Conservation (phyloP, 2,888 invertebrate genomes). For the Anthrax anthrax region DNA sequence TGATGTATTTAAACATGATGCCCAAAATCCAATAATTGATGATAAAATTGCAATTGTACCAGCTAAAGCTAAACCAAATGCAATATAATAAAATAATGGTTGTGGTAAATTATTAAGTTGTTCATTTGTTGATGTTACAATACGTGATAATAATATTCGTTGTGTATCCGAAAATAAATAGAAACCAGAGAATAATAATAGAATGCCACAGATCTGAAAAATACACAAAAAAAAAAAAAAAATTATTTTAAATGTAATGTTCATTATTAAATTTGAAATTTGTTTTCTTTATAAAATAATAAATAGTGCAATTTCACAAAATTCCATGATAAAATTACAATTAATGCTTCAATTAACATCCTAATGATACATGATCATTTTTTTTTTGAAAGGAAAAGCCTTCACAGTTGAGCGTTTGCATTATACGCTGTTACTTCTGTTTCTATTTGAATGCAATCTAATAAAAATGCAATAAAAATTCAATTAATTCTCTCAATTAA, state of each 20-base stretch:
- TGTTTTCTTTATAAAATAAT: too few species aligned
- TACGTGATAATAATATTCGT: conserved; percentile 54
- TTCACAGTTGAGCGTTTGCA: not conserved
- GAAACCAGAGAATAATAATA: conserved; percentile 56
- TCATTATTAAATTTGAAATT: too few species aligned
- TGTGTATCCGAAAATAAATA: conserved; percentile 56
- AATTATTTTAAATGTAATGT: not conserved
- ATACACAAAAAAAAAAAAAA: not conserved
- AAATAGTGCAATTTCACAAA: too few species aligned
- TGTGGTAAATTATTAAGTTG: conserved; percentile 44
- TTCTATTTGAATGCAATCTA: too few species aligned
- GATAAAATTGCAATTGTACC: conserved; percentile 54
- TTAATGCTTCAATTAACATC: too few species aligned
- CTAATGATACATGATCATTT: too few species aligned
- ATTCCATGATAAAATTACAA: too few species aligned
- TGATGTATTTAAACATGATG: conserved; percentile 59
- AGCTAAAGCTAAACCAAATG: conserved; percentile 51
- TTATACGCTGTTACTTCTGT: too few species aligned
- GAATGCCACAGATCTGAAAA: conserved; percentile 55
- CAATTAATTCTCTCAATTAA: too few species aligned
- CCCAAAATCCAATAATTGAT: conserved; percentile 68
- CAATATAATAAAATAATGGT: conserved; percentile 62
- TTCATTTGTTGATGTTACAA: conserved; percentile 45
- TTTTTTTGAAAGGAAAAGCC: too few species aligned
- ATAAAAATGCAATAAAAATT: too few species aligned